A percentile compares a stretch with the other conserved stretches of the same genome.
These are phyloP conservation scores for Byasa hedistus DNA, from an alignment of 2,888 invertebrate species.

Conservation along the genomic window DNA sequence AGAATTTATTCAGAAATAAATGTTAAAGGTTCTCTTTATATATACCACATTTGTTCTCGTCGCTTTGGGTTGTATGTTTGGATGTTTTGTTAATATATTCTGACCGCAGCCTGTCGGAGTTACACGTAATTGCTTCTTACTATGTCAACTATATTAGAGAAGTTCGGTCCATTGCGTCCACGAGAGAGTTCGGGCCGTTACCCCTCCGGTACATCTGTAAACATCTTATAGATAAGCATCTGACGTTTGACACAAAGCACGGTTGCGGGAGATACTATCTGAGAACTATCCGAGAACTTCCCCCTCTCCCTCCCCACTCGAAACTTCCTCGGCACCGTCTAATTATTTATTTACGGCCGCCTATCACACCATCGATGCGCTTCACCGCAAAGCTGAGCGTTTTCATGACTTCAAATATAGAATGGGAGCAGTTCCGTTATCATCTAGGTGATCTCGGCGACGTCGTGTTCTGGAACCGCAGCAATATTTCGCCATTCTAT, in stretches of 20 bases:
- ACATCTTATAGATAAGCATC: constrained; percentile 76
- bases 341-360: constrained; percentile 77
- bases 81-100: too few species aligned
- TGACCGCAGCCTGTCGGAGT: constrained; percentile 6
- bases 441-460: constrained; percentile 67
- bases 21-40: too few species aligned
- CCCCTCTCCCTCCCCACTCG: constrained; percentile 39
- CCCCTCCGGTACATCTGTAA: constrained; percentile 78
- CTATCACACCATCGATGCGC: constrained; percentile 77
- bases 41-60: too few species aligned
- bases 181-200: constrained; percentile 65
- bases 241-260: constrained; percentile 80
- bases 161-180: constrained; percentile 65
- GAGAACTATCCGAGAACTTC: constrained; percentile 66
- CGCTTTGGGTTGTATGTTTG: too few species aligned
- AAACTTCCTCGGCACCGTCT: constrained; percentile 67
- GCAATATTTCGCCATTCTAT: constrained; percentile 38
- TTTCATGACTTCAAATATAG: constrained; percentile 73
- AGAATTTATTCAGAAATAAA: too few species aligned
- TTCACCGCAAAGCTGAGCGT: constrained; percentile 67
- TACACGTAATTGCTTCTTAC: constrained; percentile 64
- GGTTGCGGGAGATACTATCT: constrained; percentile 74
- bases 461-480: constrained; percentile 42
- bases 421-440: constrained; percentile 58
- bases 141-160: constrained; percentile 63